Percentiles rank a stretch among this genome's conserved stretches.
Evolutionary conservation across 2,797 vertebrate genomes (phyloP).

Genomic region (Eospalax fontanierii): DNA sequence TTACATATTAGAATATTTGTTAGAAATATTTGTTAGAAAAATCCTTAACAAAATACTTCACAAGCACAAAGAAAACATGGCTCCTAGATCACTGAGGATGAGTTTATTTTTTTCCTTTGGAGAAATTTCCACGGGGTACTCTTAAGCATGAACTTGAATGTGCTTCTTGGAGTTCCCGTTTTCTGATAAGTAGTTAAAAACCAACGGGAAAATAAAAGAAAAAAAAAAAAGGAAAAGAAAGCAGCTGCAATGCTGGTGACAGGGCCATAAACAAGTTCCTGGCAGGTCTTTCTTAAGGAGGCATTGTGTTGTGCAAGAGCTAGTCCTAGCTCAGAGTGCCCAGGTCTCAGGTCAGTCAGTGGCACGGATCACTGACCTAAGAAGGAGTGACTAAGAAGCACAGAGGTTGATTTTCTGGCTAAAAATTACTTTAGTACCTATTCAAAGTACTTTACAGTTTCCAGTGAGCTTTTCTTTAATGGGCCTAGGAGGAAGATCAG

Average conservation of each 20-base stretch:
- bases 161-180: not conserved
- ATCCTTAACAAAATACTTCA: not conserved
- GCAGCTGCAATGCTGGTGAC: not conserved
- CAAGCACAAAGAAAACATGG: not conserved
- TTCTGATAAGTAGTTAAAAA: not conserved
- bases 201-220: too few species aligned
- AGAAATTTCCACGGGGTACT: slow-evolving; percentile 43
- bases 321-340: not conserved
- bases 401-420: slow-evolving; percentile 70
- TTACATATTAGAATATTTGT: slow-evolving; percentile 41
- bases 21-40: slow-evolving; percentile 62
- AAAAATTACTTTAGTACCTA: slow-evolving; percentile 72
- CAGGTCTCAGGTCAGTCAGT: slow-evolving; percentile 16
- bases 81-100: not conserved
- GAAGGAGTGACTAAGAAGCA: slow-evolving; percentile 53
- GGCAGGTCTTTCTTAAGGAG: not conserved
- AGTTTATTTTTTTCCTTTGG: slow-evolving; percentile 17
- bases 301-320: not conserved
- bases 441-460: slow-evolving; percentile 62
- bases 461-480: slow-evolving; percentile 70
- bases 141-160: not conserved
- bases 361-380: slow-evolving; percentile 48
- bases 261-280: not conserved
- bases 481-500: slow-evolving; percentile 26
- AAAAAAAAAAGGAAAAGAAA: not conserved